Evolutionary conservation across 23 tunicate genomes (phyloP), one percentile per base, ranked within the genome.

Genomic region (Halocynthia roretzi): DNA sequence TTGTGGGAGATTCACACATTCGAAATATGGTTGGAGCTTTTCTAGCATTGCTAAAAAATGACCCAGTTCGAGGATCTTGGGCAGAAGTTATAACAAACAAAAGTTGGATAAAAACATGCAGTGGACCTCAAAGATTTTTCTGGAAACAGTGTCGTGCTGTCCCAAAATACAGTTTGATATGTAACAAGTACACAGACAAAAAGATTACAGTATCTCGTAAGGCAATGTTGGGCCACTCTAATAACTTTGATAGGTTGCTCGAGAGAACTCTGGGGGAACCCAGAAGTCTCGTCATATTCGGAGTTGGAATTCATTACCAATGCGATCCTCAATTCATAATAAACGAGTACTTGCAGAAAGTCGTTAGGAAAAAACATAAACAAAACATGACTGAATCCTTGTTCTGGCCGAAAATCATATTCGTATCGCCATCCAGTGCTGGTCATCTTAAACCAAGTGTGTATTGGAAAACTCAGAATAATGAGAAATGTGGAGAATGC

Each of bases 1-100:
- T 80, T 54, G 83, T 68, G 8, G 83, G 83, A 17, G 83, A 80
- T 68, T 80, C 83, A 22, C 53, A 68, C 20, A 68, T 67, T 21
- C 83, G 83, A 7, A 80, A 80, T 65, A 80, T 67, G 75, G 68
- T 67, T 18, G 52, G 53, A 14, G 68, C 83, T 8, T 67, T 80
- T 10, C 11, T 80, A 2, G 51, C 68, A 53, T 70, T 80, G 75
- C 76, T 80, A 53, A 51, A 75, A 20, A 66, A 68, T 23, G 83
- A 80, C 64, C 65, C 75, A 19, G 8, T 53, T 15, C 50, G 63
- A 7, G 83, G 76, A 11, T 23, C 71, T 11, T 50, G 53, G 56
- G n/a, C 6, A 12, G 66, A 10, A 15, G 64, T 8, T 7, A n/a
- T 77, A 6, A 50, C 81, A 6, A 57, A 40, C 20, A 31, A 31